phyloP scores from a whole-genome alignment of 2,113 vertebrate genomes.

The Trogon surrucura region DNA sequence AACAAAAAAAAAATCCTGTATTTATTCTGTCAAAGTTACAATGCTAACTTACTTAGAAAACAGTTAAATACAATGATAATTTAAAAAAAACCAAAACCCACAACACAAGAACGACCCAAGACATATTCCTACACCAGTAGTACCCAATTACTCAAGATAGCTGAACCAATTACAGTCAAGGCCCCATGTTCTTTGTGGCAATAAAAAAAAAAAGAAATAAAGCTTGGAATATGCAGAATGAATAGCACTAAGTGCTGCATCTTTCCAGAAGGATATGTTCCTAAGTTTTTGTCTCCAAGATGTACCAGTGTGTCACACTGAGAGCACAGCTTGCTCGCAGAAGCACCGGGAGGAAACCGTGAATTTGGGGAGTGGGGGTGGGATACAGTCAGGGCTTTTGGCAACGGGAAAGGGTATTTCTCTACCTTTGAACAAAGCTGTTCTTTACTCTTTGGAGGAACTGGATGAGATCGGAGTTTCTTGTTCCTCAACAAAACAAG shows the following conservation, averaged over 20 bases:
- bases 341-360: neutral
- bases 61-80: slow-evolving; percentile 19
- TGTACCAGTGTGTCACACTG: neutral
- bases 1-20: neutral
- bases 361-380: neutral
- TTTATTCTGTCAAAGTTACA: neutral
- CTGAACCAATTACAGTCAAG: neutral
- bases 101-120: neutral
- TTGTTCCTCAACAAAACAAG: neutral
- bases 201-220: neutral
- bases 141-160: neutral
- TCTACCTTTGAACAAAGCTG: neutral
- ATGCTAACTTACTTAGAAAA: slow-evolving; percentile 6
- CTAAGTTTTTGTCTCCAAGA: neutral
- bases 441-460: neutral
- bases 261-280: neutral
- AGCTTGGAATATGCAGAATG: neutral
- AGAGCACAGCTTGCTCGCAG: neutral
- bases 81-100: neutral
- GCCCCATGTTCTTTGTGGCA: neutral
- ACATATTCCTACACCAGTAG: slow-evolving; percentile 8
- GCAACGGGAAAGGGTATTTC: neutral
- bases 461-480: neutral
- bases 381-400: neutral
- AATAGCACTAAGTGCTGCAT: neutral